Base-by-base conservation (phyloP, 2,797 vertebrate genomes). In the Zalophus californianus region DNA sequence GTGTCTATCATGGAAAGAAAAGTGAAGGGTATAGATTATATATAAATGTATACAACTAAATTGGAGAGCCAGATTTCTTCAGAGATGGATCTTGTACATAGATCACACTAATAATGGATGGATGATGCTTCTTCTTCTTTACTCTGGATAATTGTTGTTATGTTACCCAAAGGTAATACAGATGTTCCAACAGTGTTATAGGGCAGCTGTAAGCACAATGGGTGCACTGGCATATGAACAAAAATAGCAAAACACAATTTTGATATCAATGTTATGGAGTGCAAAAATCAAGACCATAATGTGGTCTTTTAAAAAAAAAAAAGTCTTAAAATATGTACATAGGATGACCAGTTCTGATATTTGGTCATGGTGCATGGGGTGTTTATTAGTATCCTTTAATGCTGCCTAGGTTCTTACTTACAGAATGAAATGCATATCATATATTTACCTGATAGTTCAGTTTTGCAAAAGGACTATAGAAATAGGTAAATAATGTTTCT, bases 331-430 rank as follows among this genome's bases (percentile, higher is more conserved):
- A 97, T 97, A 48, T 98, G 98, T 99, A 98, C 96, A 97, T 96
- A 97, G 97, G 91, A 64, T 98, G 98, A 98, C 97, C 97, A 98
- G 96, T 94, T 96, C 84, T 93, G 91, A 78, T 82, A 98, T 88
- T 97, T 96, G 98, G 98, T 98, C 98, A 97, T 97, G 96, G 97
- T 98, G 98, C 98, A 98, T 98, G 98, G 92, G 94, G 94, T 97
- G 92, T 98, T 97, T 95, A 98, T 98, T 97, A 98, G 97, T 96
- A 94, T 97, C 82, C 97, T 98, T 98, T 95, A 97, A 97, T 96
- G 97, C 96, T 98, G 98, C 97, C 95, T 98, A 97, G 90, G 91
- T 98, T 98, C 96, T 98, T 98, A 98, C 83, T 84, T 98, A 98
- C 90, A 98, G 97, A 94, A 97, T 98, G 97, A 98, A 98, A 98